phyloP scores from a whole-genome alignment of 1,140 invertebrate genomes.

The Leptopilina clavipes region DNA sequence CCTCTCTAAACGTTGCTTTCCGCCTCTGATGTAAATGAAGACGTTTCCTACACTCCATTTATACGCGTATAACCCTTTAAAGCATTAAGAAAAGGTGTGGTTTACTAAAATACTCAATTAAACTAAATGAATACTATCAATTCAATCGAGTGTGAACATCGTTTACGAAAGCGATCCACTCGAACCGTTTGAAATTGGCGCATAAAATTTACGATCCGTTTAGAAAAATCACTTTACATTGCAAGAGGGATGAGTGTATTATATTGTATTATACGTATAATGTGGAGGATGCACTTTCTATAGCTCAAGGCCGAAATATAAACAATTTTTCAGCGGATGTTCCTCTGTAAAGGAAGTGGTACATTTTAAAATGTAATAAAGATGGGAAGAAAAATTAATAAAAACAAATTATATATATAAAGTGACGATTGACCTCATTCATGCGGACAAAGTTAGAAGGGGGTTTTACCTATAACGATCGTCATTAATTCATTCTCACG shows the following conservation, averaged over 20 bases:
- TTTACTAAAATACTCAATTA: slow-evolving; percentile 1
- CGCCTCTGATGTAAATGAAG: no score
- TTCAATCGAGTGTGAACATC: neutral
- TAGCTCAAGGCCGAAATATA: slow-evolving; percentile 17
- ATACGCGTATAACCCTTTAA: neutral
- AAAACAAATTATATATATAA: neutral
- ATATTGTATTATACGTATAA: no score
- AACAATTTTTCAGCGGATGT: neutral
- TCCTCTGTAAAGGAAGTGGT: neutral
- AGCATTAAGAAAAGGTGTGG: neutral
- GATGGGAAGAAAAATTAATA: neutral
- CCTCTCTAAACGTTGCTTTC: no score
- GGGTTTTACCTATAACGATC: neutral
- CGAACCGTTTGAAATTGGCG: neutral
- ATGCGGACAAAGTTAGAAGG: neutral
- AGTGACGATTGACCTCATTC: neutral
- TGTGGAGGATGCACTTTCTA: neutral
- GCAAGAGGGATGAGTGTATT: no score
- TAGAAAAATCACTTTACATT: neutral
- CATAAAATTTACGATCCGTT: slow-evolving; percentile 12
- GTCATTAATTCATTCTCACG: slow-evolving; percentile 18
- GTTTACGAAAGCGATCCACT: slow-evolving; percentile 12
- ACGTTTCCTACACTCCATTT: no score
- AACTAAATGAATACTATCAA: neutral
- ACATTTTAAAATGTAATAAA: neutral